Base-by-base conservation (phyloP, 1,140 invertebrate genomes). In the Tribolium castaneum region DNA sequence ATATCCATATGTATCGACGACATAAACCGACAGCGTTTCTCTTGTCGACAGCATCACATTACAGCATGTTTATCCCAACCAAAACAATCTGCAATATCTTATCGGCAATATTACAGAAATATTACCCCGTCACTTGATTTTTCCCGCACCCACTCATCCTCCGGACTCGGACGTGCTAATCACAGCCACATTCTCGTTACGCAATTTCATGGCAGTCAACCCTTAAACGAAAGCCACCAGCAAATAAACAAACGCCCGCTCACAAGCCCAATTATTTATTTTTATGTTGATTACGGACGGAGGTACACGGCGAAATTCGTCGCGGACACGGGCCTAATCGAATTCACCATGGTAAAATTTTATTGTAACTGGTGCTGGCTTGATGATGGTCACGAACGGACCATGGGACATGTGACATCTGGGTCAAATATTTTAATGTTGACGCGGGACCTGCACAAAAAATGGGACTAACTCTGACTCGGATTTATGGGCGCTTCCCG, bases 361-460 rank as follows among this genome's bases (percentile, higher is more conserved):
- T 66, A 66, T 34, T 66, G 45, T 14, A 66, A n/a, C 10, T 22
- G 16, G 54, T 25, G 19, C 14, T 22, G 16, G 10, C 30, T 13
- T 12, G 59, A 66, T 59, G 59, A 14, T n/a, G 25, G 59, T 12
- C 25, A 35, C 59, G 59, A 66, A 45, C 39, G 10, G 30, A n/a
- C 54, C 54, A 66, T 74, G 59, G 50, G 75, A 76, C 75, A 76
- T 70, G 66, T 70, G 75, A 76, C 75, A 76, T 76, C 75, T 76
- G 75, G 75, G 75, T 76, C 62, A 70, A 76, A 76, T 76, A 76
- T 59, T 76, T 66, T 76, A 70, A 70, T 70, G 62, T 51, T 76
- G 75, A 70, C 75, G 59, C 19, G 50, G 52, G 25, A 49, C n/a
- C 35, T 13, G 50, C 71, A 74, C 52, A 75, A 75, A 75, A 75